A percentile compares a stretch with the other conserved stretches of the same genome.
Conservation (phyloP, 2,888 invertebrate genomes). For the Iselma pallidipennis region DNA sequence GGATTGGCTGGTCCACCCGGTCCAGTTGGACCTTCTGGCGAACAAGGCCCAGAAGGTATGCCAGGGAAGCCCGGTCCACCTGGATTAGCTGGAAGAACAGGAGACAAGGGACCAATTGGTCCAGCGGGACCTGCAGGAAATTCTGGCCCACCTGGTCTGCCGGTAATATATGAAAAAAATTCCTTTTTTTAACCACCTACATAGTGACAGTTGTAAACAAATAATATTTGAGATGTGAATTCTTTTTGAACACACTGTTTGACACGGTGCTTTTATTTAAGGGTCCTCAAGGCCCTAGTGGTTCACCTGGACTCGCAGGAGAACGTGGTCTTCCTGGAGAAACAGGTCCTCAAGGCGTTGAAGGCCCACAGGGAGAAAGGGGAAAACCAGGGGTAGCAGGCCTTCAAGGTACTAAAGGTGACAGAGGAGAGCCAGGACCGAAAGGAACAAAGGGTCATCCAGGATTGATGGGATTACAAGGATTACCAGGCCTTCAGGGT, state of each 20-base stretch:
- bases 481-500: conserved; percentile 71
- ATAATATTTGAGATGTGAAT: too few species aligned
- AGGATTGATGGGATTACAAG: conserved; percentile 82
- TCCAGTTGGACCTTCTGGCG: conserved; percentile 64
- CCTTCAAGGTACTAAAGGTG: conserved; percentile 70
- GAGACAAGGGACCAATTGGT: conserved; percentile 77
- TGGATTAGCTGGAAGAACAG: conserved; percentile 72
- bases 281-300: conserved; percentile 70
- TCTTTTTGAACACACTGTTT: too few species aligned
- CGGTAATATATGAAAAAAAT: too few species aligned
- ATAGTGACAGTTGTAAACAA: too few species aligned
- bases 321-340: conserved; percentile 75
- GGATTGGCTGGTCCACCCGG: conserved; percentile 72
- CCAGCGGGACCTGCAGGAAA: conserved; percentile 66
- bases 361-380: conserved; percentile 75
- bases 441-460: conserved; percentile 81
- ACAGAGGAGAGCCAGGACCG: conserved; percentile 63
- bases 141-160: conserved; percentile 70
- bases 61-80: conserved; percentile 72
- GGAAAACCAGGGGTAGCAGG: conserved; percentile 81
- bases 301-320: conserved; percentile 71
- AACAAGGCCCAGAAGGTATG: conserved; percentile 64
- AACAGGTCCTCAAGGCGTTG: conserved; percentile 73
- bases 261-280: conserved; percentile 47
- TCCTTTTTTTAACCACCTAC: too few species aligned